These are phyloP conservation scores for Caerostris extrusa DNA, from an alignment of 1,140 invertebrate species.

Conservation along the genomic window DNA sequence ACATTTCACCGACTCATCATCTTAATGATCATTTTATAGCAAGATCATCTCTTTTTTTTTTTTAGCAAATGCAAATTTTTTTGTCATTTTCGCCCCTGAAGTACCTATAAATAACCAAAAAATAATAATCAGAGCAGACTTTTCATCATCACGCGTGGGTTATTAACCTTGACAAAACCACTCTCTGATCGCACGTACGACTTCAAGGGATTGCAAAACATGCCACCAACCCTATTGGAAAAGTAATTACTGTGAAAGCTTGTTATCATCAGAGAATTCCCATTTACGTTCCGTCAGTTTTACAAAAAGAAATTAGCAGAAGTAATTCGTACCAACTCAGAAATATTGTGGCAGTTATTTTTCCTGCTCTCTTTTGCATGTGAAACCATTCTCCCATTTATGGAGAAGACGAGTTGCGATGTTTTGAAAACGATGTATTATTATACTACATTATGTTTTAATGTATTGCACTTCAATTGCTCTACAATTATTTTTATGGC, in stretches of 20 bases:
- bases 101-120: constrained; percentile 56
- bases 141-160: constrained; percentile 15
- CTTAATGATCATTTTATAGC: constrained; percentile 61
- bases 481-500: neutral
- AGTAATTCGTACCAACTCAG: neutral
- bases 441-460: neutral
- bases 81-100: neutral
- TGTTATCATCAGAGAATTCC: constrained; percentile 31
- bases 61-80: neutral
- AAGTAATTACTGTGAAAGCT: constrained; percentile 57
- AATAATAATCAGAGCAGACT: constrained; percentile 28
- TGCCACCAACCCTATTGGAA: constrained; percentile 41
- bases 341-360: neutral
- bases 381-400: neutral
- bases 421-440: neutral
- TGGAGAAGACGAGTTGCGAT: neutral
- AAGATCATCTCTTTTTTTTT: constrained; percentile 16
- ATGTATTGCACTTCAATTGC: neutral
- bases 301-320: constrained; percentile 41
- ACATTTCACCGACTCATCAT: constrained; percentile 44
- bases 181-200: constrained; percentile 35
- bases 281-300: neutral
- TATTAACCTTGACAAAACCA: constrained; percentile 61
- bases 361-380: neutral
- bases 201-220: neutral